Evolutionary conservation across 92 coral and sea anemone genomes (phyloP).

Genomic region (Porites lobata): DNA sequence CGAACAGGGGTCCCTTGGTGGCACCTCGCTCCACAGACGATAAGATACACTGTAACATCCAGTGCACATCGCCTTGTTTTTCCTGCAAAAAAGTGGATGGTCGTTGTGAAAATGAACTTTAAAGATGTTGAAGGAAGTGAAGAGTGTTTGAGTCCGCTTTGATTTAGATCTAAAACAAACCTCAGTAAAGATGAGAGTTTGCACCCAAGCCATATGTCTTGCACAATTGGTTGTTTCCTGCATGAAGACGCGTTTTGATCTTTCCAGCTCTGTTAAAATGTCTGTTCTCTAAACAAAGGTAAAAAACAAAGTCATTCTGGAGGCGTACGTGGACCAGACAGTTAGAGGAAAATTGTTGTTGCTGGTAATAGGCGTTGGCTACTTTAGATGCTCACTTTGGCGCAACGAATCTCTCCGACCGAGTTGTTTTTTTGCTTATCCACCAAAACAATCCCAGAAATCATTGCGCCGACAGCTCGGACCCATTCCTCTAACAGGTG

Average conservation of each 20-base stretch:
- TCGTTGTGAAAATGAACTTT: not conserved
- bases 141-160: too few relatives aligned
- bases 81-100: conserved; percentile 45
- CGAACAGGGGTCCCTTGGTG: conserved; percentile 73
- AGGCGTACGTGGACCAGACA: not conserved
- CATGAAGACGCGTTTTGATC: conserved; percentile 88
- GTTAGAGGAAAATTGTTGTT: not conserved
- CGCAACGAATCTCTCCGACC: not conserved
- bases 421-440: too few relatives aligned
- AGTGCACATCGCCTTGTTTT: conserved; percentile 90
- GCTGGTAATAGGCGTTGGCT: too few relatives aligned
- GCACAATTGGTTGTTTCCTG: conserved; percentile 96
- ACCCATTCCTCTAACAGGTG: too few relatives aligned
- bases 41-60: conserved; percentile 91
- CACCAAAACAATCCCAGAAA: too few relatives aligned
- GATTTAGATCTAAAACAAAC: conserved; percentile 27
- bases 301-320: not conserved
- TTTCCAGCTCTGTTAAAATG: conserved; percentile 86
- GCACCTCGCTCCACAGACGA: conserved; percentile 82
- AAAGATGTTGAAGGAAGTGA: too few relatives aligned
- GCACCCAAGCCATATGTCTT: conserved; percentile 99
- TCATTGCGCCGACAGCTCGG: too few relatives aligned
- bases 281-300: conserved; percentile 71
- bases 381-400: too few relatives aligned
- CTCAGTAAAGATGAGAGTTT: conserved; percentile 91